Base-by-base conservation (phyloP, 2,113 vertebrate genomes). In the Alethe diademata region DNA sequence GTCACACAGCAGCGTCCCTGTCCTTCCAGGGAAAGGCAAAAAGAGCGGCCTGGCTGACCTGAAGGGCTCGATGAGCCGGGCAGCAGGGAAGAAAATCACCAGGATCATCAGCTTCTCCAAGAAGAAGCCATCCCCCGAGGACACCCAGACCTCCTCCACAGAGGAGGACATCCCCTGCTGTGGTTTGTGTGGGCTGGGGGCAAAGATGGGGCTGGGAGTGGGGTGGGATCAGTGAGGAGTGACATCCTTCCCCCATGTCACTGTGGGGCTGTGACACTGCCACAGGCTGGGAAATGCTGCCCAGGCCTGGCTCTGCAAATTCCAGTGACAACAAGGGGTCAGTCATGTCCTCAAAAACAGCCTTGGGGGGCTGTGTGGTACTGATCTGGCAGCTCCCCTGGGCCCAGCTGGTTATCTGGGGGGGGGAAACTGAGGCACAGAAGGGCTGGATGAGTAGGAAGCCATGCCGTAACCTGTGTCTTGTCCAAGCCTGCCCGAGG, bases 71-170 rank as follows among this genome's bases (percentile, higher is more conserved):
- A 97, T 99, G 98, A 99, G 99, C 97, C 98, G 99, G 54, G 99
- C 98, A 0, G 99, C 99, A 0, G 99, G 99, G 61, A 99, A 98
- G 92, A 99, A 99, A 96, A 99, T 99, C 97, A 99, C 98, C 85
- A 98, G 98, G 60, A 99, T 99, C 96, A 99, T 99, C 97, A 99
- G 98, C 91, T 99, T 99, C 97, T 99, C 99, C 91, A 99, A 99
- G 96, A 98, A 98, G 97, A 99, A 99, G 93, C 97, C 98, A 3
- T 97, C 97, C 16, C 97, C 98, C 0, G 99, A 99, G 86, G 99
- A 99, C 57, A 95, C 93, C 5, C 98, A 98, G 74, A 97, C 95
- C 0, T 98, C 97, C n/a, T 97, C 98, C 50, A 95, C 97, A 0
- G 98, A 98, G 65, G 98, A 98, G 57, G 98, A 99, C 87, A 98